Conservation (phyloP, 2,113 vertebrate species). For the Harpagus bidentatus region DNA sequence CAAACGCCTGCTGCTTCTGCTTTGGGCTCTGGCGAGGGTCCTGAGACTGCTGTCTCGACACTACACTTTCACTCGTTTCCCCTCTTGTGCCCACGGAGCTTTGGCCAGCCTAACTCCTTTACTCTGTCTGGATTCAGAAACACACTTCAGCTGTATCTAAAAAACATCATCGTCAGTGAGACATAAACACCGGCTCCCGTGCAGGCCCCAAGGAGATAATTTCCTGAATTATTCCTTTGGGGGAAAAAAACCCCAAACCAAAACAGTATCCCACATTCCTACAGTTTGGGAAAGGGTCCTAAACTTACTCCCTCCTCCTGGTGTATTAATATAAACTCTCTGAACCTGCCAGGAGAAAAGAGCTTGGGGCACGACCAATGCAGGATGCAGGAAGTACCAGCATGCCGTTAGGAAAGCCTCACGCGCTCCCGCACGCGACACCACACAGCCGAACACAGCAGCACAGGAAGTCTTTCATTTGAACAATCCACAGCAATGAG, state of each 20-base stretch:
- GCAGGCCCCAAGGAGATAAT: not conserved
- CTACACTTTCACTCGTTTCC: not conserved
- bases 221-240: not conserved
- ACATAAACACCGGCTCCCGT: not conserved
- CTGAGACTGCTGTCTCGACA: not conserved
- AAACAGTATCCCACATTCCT: not conserved
- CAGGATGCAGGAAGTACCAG: not conserved
- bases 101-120: not conserved
- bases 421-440: not conserved
- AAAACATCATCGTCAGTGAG: not conserved
- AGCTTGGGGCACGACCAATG: not conserved
- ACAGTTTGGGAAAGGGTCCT: not conserved
- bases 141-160: not conserved
- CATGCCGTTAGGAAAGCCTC: not conserved
- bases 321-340: not conserved
- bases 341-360: not conserved
- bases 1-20: not conserved
- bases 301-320: not conserved
- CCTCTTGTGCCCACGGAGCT: not conserved
- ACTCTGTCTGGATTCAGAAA: not conserved
- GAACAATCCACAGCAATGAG: not conserved
- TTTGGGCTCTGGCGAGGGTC: not conserved
- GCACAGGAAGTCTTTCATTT: constrained; percentile 7
- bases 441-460: not conserved
- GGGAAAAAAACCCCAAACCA: not conserved